Percentiles rank a stretch among this genome's conserved stretches.
Evolutionary conservation across 1,140 invertebrate genomes (phyloP).

Genomic region (Anthonomus grandis): DNA sequence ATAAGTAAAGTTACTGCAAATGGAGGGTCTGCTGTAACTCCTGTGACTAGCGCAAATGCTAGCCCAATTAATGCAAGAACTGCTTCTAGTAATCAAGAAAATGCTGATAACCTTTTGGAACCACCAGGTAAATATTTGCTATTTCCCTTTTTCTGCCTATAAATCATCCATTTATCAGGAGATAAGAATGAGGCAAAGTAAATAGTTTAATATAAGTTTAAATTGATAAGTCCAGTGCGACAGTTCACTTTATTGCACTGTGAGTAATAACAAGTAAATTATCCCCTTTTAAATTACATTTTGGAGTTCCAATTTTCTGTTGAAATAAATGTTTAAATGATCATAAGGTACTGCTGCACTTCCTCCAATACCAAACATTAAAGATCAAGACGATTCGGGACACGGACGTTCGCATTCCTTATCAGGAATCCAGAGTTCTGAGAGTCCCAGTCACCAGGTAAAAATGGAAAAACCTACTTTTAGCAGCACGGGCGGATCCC

Average conservation of each 20-base stretch:
- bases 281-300: too few relatives aligned
- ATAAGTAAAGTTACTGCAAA: slow-evolving; percentile 66
- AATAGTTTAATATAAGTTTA: background rate
- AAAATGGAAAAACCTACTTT: slow-evolving; percentile 47
- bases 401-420: slow-evolving; percentile 56
- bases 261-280: too few relatives aligned
- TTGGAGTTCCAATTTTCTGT: background rate
- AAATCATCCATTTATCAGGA: too few relatives aligned
- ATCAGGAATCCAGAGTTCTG: slow-evolving; percentile 53
- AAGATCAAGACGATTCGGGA: slow-evolving; percentile 38
- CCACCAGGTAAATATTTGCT: slow-evolving; percentile 51
- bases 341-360: slow-evolving; percentile 33
- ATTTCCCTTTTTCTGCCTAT: too few relatives aligned
- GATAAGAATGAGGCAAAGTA: too few relatives aligned
- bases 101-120: slow-evolving; percentile 49
- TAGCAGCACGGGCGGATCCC: slow-evolving; percentile 44
- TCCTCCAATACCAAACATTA: slow-evolving; percentile 13
- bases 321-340: background rate
- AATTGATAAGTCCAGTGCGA: too few relatives aligned
- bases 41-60: slow-evolving; percentile 79
- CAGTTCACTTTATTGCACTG: too few relatives aligned
- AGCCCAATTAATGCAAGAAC: slow-evolving; percentile 73
- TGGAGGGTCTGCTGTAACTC: slow-evolving; percentile 72
- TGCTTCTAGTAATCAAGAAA: slow-evolving; percentile 51
- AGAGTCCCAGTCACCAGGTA: slow-evolving; percentile 62